Base-by-base conservation (phyloP, 2,797 vertebrate genomes). In the Champsocephalus esox region DNA sequence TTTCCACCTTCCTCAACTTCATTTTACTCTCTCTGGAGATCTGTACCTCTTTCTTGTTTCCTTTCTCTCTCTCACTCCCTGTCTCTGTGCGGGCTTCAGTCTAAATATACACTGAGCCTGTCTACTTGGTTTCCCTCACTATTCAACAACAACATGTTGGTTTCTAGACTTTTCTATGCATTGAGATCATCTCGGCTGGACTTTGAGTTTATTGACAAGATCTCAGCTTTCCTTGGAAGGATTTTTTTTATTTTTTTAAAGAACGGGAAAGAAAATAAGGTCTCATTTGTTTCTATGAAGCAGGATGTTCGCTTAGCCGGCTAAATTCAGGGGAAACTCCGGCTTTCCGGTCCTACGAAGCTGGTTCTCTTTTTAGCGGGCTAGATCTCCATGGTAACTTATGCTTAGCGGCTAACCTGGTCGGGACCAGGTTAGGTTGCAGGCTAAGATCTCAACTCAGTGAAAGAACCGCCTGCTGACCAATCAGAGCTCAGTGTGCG, bases 51-150 rank as follows among this genome's bases (percentile, higher is more conserved):
- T n/a, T n/a, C 10, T 38, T 38, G 9, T 38, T 38, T 50, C 17
- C 17, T 50, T n/a, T 19, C 61, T 73, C 50, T 41, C 66, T 50
- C 51, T 62, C 45, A 55, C 45, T 55, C 48, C 63, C 48, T 19
- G 45, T 65, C 62, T 61, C 57, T 44, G n/a, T 68, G 44, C 38
- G 46, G 55, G 54, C 66, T 62, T 60, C 69, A 66, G 73, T 86
- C 88, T 89, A 89, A 89, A 90, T 88, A 91, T 89, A 89, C 63
- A 82, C 62, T 49, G 3, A 32, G 43, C 32, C 71, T 77, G 58
- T 71, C 65, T 49, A 38, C 71, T 54, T 19, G 45, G 16, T 65
- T 68, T 62, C 54, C 59, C 17, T 54, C 12, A 81, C 77, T 80
- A 49, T 64, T 68, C 32, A 62, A 65, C 54, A 73, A 59, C 76